These are phyloP conservation scores for Illadopsis cleaveri DNA, from an alignment of 2,113 vertebrate genomes.

Conservation along the genomic window DNA sequence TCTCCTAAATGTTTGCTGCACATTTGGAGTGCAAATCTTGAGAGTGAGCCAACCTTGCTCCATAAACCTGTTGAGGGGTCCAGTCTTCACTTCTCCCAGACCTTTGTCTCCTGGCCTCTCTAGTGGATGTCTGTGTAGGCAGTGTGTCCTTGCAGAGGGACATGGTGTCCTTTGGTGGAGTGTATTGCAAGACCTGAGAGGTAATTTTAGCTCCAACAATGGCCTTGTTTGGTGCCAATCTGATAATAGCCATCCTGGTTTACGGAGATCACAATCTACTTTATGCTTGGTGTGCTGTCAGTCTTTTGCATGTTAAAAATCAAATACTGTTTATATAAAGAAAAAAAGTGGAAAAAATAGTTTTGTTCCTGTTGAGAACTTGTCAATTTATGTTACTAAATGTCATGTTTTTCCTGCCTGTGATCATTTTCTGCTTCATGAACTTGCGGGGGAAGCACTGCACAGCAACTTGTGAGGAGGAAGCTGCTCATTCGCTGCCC, in stretches of 20 bases:
- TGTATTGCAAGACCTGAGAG: background rate
- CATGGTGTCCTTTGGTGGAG: background rate
- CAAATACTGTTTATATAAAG: conserved; percentile 5
- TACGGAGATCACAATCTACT: background rate
- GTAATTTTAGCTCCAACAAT: conserved; percentile 58
- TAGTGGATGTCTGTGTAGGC: background rate
- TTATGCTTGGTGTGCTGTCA: conserved; percentile 1
- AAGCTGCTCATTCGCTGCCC: background rate
- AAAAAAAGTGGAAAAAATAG: conserved; percentile 14
- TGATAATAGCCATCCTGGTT: conserved; percentile 48
- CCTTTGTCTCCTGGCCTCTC: background rate
- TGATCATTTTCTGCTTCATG: background rate
- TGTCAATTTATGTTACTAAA: conserved; percentile 29
- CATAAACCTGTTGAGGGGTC: background rate
- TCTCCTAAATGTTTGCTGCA: background rate
- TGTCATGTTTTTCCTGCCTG: conserved; percentile 25
- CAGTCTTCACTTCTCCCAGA: background rate
- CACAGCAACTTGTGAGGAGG: background rate
- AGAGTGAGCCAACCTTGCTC: background rate
- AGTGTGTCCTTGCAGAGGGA: background rate
- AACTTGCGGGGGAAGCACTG: background rate
- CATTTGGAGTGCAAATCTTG: background rate
- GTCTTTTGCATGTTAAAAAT: background rate
- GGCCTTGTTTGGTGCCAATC: conserved; percentile 17
- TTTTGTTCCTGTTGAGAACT: background rate